phyloP scores from a whole-genome alignment of 1,140 invertebrate species.

The Gerris buenoi region DNA sequence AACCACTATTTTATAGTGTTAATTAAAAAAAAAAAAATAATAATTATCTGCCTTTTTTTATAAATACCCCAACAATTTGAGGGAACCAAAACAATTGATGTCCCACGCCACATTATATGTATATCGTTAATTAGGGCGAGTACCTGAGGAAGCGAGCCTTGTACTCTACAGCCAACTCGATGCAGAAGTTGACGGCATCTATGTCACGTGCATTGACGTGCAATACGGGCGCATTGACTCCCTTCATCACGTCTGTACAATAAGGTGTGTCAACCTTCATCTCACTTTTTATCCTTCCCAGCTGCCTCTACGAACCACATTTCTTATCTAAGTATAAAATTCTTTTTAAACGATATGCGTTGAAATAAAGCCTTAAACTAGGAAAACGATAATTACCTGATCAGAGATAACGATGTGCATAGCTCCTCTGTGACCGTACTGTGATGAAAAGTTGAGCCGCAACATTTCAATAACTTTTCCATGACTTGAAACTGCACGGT shows the following conservation, averaged over 20 bases:
- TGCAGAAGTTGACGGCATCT: conserved; percentile 6
- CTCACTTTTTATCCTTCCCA: background rate
- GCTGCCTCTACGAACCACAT: background rate
- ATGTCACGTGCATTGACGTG: conserved; percentile 7
- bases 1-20: too few species aligned
- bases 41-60: too few species aligned
- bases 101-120: too few species aligned
- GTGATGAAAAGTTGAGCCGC: background rate
- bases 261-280: background rate
- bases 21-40: too few species aligned
- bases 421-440: background rate
- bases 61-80: too few species aligned
- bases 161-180: conserved; percentile 60
- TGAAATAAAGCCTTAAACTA: too few species aligned
- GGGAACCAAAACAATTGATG: too few species aligned
- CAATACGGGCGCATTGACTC: background rate
- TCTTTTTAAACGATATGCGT: too few species aligned
- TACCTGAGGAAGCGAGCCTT: conserved; percentile 44
- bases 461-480: background rate
- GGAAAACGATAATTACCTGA: too few species aligned
- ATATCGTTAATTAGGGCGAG: too few species aligned
- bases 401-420: conserved; percentile 9
- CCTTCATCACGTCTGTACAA: conserved; percentile 4
- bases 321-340: background rate
- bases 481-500: background rate